A percentile compares a stretch with the other conserved stretches of the same genome.
phyloP scores from a whole-genome alignment of 2,888 invertebrate species.

The Apocheima hispidaria region DNA sequence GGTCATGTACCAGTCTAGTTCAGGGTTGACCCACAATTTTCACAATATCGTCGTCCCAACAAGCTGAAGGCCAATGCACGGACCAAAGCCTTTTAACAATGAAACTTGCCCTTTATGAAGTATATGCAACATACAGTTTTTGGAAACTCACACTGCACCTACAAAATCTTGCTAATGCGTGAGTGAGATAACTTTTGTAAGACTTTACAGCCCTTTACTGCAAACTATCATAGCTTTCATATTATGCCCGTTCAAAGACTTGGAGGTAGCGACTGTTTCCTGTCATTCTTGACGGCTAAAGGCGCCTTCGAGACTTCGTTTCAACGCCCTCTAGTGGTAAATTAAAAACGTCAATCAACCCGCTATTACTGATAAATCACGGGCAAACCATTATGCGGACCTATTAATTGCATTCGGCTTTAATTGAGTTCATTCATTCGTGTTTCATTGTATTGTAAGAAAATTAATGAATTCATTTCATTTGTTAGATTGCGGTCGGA shows the following conservation, averaged over 20 bases:
- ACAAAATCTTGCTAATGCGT: no score
- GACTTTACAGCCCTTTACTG: no score
- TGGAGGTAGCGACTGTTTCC: conserved; percentile 43
- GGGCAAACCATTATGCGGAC: conserved; percentile 68
- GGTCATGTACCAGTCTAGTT: no score
- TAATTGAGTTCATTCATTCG: conserved; percentile 76
- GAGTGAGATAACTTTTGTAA: no score
- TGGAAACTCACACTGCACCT: no score
- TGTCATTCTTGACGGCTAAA: conserved; percentile 59
- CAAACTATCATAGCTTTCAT: conserved; percentile 28
- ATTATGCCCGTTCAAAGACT: conserved; percentile 49
- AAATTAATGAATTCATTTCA: conserved; percentile 67
- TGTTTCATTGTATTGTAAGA: conserved; percentile 65
- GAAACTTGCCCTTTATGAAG: no score
- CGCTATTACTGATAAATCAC: conserved; percentile 79
- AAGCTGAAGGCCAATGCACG: no score
- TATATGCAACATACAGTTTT: no score
- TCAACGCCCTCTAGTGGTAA: conserved; percentile 57
- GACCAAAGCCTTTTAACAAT: no score
- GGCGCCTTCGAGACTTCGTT: conserved; percentile 55
- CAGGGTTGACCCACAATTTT: no score
- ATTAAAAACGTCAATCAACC: conserved; percentile 83
- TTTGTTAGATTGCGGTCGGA: conserved; percentile 54
- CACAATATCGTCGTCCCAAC: no score
- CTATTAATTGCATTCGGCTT: conserved; percentile 77